Base-by-base conservation (phyloP, 2,113 vertebrate species). In the Silurus glanis region DNA sequence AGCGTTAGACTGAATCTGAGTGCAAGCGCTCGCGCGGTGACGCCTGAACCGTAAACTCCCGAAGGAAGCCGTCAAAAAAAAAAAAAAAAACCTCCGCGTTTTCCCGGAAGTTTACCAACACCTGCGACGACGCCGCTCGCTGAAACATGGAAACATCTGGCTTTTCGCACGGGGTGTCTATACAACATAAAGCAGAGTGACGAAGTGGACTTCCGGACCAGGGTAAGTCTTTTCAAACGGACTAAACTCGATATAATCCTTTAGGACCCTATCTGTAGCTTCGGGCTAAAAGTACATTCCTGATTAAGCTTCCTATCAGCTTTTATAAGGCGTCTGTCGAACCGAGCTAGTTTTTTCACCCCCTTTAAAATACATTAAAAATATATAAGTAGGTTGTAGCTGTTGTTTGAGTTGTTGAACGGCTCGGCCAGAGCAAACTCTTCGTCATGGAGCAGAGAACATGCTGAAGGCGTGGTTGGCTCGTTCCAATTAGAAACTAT, bases 101-200 rank as follows among this genome's bases (percentile, higher is more conserved):
- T 83, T 87, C 80, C 37, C 88, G 86, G 88, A 87, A 89, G 83
- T 87, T 89, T 85, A 87, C 72, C 80, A 59, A 89, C 88, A 89
- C 83, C 88, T 89, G 88, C 80, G 28, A 66, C 83, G 64, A 75
- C 84, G 80, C n/a, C 84, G 80, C n/a, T 75, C 45, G 53, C 51
- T 19, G 58, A 85, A 89, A 83, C 86, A 87, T 85, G 86, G 83
- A 75, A 74, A 66, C 56, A 64, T 69, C 53, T 83, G 86, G 28
- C 19, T 64, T 55, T 28, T 66, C 80, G 19, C 47, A 9, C 56
- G 62, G 51, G 75, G 6, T 82, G 25, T 58, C 56, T 66, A 81
- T 8, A 49, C 51, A 45, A 12, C 51, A 12, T 59, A 9, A 51
- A 17, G 23, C 16, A 37, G 12, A 25, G 64, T 79, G 72, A 85